Evolutionary conservation across 2,888 invertebrate species (phyloP).

Genomic region (Cartodere bifasciata): DNA sequence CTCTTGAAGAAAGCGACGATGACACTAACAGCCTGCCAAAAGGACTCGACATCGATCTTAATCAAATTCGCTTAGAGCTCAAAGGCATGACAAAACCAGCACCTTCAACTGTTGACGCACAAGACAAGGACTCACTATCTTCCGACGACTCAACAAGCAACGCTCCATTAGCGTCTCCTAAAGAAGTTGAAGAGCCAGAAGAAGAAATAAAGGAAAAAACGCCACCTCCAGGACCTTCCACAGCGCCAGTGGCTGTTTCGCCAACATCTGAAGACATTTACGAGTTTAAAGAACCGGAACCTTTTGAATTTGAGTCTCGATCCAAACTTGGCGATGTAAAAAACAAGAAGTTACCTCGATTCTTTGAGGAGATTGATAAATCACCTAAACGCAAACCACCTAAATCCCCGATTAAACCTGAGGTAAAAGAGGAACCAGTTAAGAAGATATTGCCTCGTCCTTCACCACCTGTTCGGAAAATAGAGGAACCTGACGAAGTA

Average conservation of each 20-base stretch:
- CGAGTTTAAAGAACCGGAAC: slow-evolving; percentile 82
- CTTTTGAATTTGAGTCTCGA: slow-evolving; percentile 70
- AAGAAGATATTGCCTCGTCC: slow-evolving; percentile 13
- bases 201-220: slow-evolving; percentile 22
- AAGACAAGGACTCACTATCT: slow-evolving; percentile 25
- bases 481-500: slow-evolving; percentile 23
- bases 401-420: slow-evolving; percentile 21
- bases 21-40: slow-evolving; percentile 38
- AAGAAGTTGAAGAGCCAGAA: slow-evolving; percentile 11
- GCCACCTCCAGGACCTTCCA: too few relatives aligned
- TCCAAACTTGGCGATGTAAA: slow-evolving; percentile 23
- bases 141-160: slow-evolving; percentile 28
- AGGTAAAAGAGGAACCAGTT: slow-evolving; percentile 19
- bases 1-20: slow-evolving; percentile 37
- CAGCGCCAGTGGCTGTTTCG: too few relatives aligned
- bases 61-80: slow-evolving; percentile 71
- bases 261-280: slow-evolving; percentile 52
- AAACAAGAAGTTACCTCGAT: slow-evolving; percentile 29
- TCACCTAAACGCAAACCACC: slow-evolving; percentile 25
- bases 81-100: slow-evolving; percentile 58
- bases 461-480: slow-evolving; percentile 13
- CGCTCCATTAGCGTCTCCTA: slow-evolving; percentile 17
- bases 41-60: slow-evolving; percentile 69
- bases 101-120: slow-evolving; percentile 22
- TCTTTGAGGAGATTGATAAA: slow-evolving; percentile 32